Conservation (phyloP, 2,797 vertebrate species). For the Netta rufina region DNA sequence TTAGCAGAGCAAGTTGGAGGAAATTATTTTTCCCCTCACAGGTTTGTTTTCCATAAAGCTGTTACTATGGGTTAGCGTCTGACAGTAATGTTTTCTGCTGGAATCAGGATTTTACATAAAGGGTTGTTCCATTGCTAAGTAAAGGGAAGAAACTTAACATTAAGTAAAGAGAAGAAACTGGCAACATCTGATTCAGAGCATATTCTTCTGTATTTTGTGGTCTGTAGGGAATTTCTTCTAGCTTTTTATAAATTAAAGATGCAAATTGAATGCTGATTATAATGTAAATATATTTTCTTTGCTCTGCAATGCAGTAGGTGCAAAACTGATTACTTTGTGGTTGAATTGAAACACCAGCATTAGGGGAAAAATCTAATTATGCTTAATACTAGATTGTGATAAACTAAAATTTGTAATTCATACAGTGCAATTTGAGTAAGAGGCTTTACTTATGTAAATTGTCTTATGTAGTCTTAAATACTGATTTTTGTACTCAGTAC, state of each 20-base stretch:
- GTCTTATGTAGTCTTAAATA: background rate
- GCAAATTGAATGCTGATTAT: background rate
- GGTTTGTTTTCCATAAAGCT: background rate
- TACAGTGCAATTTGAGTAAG: background rate
- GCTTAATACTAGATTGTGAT: background rate
- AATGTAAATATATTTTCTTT: background rate
- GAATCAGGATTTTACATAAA: background rate
- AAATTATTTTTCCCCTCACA: background rate
- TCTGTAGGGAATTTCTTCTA: background rate
- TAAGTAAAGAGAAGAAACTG: background rate
- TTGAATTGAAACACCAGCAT: background rate
- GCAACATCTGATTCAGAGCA: background rate
- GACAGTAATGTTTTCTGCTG: background rate
- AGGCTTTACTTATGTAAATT: background rate
- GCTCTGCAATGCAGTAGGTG: background rate
- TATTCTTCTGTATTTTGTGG: background rate
- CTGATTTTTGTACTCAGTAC: background rate
- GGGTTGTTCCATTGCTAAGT: background rate
- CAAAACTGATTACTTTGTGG: background rate
- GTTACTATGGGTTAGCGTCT: background rate
- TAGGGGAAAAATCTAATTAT: background rate
- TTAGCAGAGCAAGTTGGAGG: rapidly evolving
- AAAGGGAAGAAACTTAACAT: background rate
- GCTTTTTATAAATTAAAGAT: background rate
- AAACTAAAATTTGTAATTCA: background rate